Percentiles rank a stretch among this genome's conserved stretches.
Evolutionary conservation across 2,888 invertebrate genomes (phyloP).

Genomic region (Latheticus oryzae): DNA sequence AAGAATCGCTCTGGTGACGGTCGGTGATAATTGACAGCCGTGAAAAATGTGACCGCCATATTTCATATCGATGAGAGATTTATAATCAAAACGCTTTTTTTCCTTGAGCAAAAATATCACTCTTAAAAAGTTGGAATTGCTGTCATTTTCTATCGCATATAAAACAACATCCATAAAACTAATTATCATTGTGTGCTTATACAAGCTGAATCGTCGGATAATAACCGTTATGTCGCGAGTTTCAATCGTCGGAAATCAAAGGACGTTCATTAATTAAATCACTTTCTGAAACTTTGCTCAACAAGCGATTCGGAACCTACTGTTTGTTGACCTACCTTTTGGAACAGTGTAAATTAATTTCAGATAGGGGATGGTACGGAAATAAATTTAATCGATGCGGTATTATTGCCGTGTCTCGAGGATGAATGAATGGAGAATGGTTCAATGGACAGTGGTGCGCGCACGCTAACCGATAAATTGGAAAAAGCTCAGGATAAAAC

Average conservation of each 20-base stretch:
- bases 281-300: conserved; percentile 12
- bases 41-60: conserved; percentile 56
- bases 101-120: conserved; percentile 14
- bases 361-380: conserved; percentile 27
- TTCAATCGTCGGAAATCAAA: conserved; percentile 23
- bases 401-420: conserved; percentile 9
- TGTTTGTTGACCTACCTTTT: conserved; percentile 34
- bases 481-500: too few relatives aligned
- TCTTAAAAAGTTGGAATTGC: conserved; percentile 10
- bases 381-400: conserved; percentile 30
- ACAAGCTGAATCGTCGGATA: conserved; percentile 5
- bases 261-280: conserved; percentile 31
- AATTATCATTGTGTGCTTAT: conserved; percentile 20
- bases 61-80: conserved; percentile 53
- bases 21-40: conserved; percentile 55
- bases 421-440: conserved; percentile 19
- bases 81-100: conserved; percentile 43
- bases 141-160: conserved; percentile 5
- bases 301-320: conserved; percentile 17
- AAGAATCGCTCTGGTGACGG: conserved; percentile 14
- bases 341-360: conserved; percentile 35
- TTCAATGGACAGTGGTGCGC: conserved; percentile 16
- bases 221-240: conserved; percentile 11
- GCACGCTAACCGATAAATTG: not conserved
- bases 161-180: conserved; percentile 11